Conservation (phyloP, 2,113 vertebrate genomes). For the Dipodomys spectabilis region DNA sequence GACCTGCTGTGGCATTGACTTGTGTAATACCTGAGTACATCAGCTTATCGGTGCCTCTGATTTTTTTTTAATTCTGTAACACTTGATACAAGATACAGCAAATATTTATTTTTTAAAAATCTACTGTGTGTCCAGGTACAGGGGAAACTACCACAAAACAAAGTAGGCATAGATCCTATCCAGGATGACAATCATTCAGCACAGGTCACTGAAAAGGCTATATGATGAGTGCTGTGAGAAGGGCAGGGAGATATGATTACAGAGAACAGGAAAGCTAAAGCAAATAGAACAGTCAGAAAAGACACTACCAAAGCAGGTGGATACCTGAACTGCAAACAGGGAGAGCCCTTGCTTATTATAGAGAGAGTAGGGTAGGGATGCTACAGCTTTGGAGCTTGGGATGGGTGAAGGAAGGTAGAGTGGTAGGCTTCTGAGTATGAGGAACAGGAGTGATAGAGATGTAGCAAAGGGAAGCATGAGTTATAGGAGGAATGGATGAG, state of each 20-base stretch:
- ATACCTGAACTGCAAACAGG: not conserved
- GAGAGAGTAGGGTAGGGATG: not conserved
- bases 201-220: not conserved
- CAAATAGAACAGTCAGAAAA: not conserved
- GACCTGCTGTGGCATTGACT: not conserved
- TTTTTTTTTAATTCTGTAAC: not conserved
- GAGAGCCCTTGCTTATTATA: not conserved
- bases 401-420: not conserved
- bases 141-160: not conserved
- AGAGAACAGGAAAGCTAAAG: constrained; percentile 34
- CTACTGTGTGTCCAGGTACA: not conserved
- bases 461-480: not conserved
- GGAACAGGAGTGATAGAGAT: not conserved
- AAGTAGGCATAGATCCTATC: not conserved
- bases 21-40: not conserved
- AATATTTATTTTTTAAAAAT: not conserved
- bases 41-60: not conserved
- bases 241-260: not conserved
- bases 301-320: not conserved
- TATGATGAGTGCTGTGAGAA: not conserved
- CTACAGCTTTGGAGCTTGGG: not conserved
- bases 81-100: not conserved
- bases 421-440: not conserved
- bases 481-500: not conserved
- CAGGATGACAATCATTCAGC: not conserved